Evolutionary conservation across 1,140 invertebrate genomes (phyloP).

Genomic region (Philopotamus ludificatus): DNA sequence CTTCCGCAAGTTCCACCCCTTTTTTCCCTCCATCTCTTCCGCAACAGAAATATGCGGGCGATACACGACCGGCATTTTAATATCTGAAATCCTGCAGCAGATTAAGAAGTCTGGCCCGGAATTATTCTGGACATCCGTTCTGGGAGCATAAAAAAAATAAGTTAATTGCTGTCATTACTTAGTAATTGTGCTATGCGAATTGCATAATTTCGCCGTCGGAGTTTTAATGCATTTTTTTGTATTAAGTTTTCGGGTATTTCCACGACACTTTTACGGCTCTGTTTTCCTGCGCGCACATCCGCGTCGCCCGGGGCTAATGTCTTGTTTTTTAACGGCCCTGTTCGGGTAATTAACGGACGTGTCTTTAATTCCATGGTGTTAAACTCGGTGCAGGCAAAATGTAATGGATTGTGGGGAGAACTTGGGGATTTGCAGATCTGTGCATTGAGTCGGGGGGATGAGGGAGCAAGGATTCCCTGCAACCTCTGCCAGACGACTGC

Average conservation of each 20-base stretch:
- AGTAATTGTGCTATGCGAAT: neutral
- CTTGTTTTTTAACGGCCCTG: conserved; percentile 16
- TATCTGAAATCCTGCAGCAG: neutral
- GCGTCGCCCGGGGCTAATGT: conserved; percentile 2
- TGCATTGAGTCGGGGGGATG: neutral
- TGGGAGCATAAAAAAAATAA: conserved; percentile 13
- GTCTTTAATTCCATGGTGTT: conserved; percentile 17
- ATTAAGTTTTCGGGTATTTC: neutral
- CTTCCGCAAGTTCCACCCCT: too few relatives aligned
- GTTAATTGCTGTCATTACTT: conserved; percentile 20
- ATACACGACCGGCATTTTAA: too few relatives aligned
- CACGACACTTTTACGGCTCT: conserved; percentile 15
- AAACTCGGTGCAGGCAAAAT: neutral
- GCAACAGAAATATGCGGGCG: too few relatives aligned
- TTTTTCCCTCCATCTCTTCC: too few relatives aligned
- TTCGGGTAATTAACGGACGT: conserved; percentile 23
- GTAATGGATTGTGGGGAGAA: neutral
- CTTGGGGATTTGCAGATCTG: neutral
- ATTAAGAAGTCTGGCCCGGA: neutral
- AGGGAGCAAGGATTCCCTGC: neutral
- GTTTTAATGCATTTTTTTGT: conserved; percentile 16
- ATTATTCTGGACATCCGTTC: neutral
- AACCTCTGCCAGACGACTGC: too few relatives aligned
- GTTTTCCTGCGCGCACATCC: neutral
- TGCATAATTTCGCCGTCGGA: conserved; percentile 17